Base-by-base conservation (phyloP, 1,140 invertebrate genomes). In the Laodelphax striatellus region DNA sequence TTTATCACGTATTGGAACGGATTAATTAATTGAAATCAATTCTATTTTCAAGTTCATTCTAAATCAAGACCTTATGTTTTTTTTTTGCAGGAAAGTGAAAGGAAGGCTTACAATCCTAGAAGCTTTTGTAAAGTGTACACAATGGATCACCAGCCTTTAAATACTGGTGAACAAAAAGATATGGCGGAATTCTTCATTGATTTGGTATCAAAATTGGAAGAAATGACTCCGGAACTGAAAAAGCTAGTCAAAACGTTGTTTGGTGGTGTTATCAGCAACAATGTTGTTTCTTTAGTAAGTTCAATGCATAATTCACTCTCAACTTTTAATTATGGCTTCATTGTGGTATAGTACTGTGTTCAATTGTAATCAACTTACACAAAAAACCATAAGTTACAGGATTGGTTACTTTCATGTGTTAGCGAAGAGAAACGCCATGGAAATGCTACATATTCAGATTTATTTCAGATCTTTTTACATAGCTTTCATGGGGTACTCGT, bases 151-250 rank as follows among this genome's bases (percentile, higher is more conserved):
- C 92, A 95, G 70, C 91, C 92, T 0, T 75, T 97, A 4, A 97
- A 97, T 71, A 97, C 93, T 0, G 92, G 92, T 0, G 94, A 97
- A 72, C 94, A 97, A 71, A 97, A 97, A 71, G 94, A 97, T 69
- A 97, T 97, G 94, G 93, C 93, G 0, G 94, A 97, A 74, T 97
- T 97, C 75, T 97, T 97, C 68, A 97, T 94, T 44, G 93, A 97
- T 76, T 80, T 97, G 1, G 93, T 97, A 9, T 93, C 90, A 6
- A 97, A 97, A 71, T 71, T 97, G 1, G 94, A 97, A 73, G 94
- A 97, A 73, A 97, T 96, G 91, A 92, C 91, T 0, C 86, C 88
- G 0, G 86, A 94, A 61, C 71, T 97, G 50, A 95, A 95, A 75
- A 86, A 85, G 57, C 75, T 95, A 43, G 90, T 97, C 0, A 97